Percentiles rank a stretch among this genome's conserved stretches.
Conservation (phyloP, 2,888 invertebrate species). For the Archaeoteleia sp. region DNA sequence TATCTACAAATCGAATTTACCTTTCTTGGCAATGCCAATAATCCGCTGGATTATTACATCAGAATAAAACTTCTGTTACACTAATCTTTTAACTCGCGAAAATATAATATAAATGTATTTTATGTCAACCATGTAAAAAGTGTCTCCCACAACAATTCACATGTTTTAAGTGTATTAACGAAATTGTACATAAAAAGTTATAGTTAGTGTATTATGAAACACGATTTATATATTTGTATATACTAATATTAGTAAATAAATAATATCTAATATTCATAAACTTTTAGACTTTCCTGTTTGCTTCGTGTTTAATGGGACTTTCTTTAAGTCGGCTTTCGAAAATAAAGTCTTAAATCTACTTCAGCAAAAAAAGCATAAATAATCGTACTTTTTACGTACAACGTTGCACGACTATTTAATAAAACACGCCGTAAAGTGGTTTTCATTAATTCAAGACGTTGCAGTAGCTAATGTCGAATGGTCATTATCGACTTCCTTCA, state of each 20-base stretch:
- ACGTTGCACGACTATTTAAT: background rate
- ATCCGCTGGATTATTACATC: slow-evolving; percentile 42
- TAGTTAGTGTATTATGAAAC: too few relatives aligned
- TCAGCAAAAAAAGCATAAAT: background rate
- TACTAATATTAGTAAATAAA: too few relatives aligned
- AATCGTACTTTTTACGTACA: slow-evolving; percentile 1
- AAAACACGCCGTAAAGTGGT: slow-evolving; percentile 3
- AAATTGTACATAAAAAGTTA: too few relatives aligned
- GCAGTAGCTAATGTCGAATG: slow-evolving; percentile 14
- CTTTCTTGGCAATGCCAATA: slow-evolving; percentile 42
- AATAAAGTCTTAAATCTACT: background rate
- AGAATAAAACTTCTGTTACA: slow-evolving; percentile 34
- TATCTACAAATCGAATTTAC: slow-evolving; percentile 33
- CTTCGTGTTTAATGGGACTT: slow-evolving; percentile 1
- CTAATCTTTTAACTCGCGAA: too few relatives aligned
- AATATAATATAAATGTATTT: too few relatives aligned
- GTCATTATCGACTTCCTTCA: slow-evolving; percentile 22
- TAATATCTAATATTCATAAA: too few relatives aligned
- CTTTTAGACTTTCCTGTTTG: too few relatives aligned
- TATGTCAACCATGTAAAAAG: too few relatives aligned
- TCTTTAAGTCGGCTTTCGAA: background rate
- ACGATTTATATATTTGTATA: too few relatives aligned
- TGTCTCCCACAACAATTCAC: too few relatives aligned
- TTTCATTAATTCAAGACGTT: slow-evolving; percentile 9
- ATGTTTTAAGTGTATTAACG: background rate